A percentile compares a stretch with the other conserved stretches of the same genome.
Evolutionary conservation across 2,888 invertebrate species (phyloP).

Genomic region (Drosophila kuntzei): DNA sequence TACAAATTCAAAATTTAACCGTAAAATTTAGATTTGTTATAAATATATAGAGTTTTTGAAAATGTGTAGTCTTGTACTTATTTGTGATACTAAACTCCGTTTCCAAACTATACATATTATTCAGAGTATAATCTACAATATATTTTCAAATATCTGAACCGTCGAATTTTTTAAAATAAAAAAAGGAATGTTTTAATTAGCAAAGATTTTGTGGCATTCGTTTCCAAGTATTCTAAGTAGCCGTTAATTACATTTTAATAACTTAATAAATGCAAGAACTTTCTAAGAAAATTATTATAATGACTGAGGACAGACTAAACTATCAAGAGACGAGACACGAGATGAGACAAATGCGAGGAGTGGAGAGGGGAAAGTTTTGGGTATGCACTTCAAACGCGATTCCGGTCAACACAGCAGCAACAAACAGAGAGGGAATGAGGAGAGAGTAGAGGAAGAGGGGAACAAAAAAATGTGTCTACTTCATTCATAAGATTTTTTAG

Average conservation of each 20-base stretch:
- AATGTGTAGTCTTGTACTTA: no score
- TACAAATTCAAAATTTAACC: no score
- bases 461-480: constrained; percentile 73
- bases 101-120: no score
- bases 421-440: constrained; percentile 12
- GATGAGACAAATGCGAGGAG: neutral
- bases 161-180: neutral
- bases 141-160: neutral
- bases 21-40: no score
- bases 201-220: constrained; percentile 48
- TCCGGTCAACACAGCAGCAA: constrained; percentile 54
- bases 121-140: neutral
- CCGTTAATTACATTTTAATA: constrained; percentile 71
- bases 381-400: constrained; percentile 56
- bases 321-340: constrained; percentile 6
- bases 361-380: constrained; percentile 1
- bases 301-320: constrained; percentile 38
- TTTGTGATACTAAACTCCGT: no score
- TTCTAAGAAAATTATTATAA: constrained; percentile 66
- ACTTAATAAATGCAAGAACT: constrained; percentile 72
- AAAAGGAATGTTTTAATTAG: constrained; percentile 47
- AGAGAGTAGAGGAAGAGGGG: constrained; percentile 2
- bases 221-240: constrained; percentile 34
- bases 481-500: constrained; percentile 81
- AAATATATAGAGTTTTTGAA: no score